phyloP scores from a whole-genome alignment of 2,113 vertebrate species.

The Epinephelus lanceolatus region DNA sequence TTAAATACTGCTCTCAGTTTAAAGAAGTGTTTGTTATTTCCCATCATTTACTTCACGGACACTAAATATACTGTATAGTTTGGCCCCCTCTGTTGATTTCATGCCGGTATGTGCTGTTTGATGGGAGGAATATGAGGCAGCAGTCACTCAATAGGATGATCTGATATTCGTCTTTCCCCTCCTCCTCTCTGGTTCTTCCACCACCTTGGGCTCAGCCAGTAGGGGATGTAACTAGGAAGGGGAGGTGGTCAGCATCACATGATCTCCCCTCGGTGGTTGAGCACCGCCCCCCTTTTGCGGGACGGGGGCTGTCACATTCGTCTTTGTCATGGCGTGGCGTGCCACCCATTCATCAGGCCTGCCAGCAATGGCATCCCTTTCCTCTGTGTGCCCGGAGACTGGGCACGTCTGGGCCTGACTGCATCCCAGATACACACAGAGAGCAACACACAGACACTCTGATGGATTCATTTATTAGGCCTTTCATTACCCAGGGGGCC shows the following conservation, averaged over 20 bases:
- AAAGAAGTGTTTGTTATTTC: conserved; percentile 43
- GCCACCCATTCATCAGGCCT: conserved; percentile 88
- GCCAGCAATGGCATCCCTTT: conserved; percentile 83
- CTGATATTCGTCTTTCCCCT: conserved; percentile 42
- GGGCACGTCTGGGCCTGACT: conserved; percentile 82
- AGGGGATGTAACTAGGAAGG: conserved; percentile 65
- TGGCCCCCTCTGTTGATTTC: conserved; percentile 3
- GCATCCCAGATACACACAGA: conserved; percentile 84
- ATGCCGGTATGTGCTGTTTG: not conserved
- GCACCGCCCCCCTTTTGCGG: conserved; percentile 77
- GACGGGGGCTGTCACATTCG: conserved; percentile 85
- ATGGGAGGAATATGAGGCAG: not conserved
- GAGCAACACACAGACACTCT: conserved; percentile 81
- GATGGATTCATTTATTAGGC: conserved; percentile 88
- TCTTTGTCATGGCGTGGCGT: conserved; percentile 86
- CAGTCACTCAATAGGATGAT: conserved; percentile 29
- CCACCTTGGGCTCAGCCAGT: conserved; percentile 60
- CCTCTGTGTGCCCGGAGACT: conserved; percentile 83
- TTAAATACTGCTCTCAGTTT: conserved; percentile 56
- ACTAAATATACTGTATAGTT: conserved; percentile 12
- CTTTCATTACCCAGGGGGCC: conserved; percentile 85
- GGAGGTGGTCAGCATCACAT: conserved; percentile 72
- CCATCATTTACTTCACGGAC: conserved; percentile 26
- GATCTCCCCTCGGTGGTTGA: conserved; percentile 77
- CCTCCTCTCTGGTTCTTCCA: conserved; percentile 37